A percentile compares a stretch with the other conserved stretches of the same genome.
Evolutionary conservation across 2,113 vertebrate genomes (phyloP).

Genomic region (Mesembrinibis cayennensis): DNA sequence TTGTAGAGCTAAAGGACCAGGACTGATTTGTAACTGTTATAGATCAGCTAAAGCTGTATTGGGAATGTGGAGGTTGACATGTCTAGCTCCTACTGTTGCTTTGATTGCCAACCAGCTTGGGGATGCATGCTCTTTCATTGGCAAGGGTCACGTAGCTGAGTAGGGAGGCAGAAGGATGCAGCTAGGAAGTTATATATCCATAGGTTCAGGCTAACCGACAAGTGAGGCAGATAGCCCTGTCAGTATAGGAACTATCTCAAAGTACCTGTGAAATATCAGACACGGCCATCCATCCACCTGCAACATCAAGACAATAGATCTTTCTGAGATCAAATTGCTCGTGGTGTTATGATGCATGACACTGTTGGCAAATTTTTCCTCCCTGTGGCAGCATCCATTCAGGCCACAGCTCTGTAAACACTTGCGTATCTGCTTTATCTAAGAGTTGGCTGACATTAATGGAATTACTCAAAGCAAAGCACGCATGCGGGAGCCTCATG

Average conservation of each 20-base stretch:
- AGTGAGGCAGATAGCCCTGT: neutral
- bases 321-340: neutral
- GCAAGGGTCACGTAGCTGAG: neutral
- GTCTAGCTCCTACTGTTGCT: neutral
- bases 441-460: neutral
- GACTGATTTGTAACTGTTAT: neutral
- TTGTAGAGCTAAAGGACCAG: neutral
- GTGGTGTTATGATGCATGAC: accelerated
- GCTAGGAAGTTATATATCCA: neutral
- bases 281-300: neutral
- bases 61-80: neutral
- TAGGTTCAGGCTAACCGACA: neutral
- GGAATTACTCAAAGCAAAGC: neutral
- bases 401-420: neutral
- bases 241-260: neutral
- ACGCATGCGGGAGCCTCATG: accelerated
- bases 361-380: neutral
- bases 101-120: neutral
- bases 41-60: neutral
- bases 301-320: accelerated
- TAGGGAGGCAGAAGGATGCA: neutral
- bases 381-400: neutral
- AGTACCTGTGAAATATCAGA: neutral
- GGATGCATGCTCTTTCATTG: neutral
- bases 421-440: accelerated